Evolutionary conservation across 2,888 invertebrate genomes (phyloP).

Genomic region (Terebella lapidaria): DNA sequence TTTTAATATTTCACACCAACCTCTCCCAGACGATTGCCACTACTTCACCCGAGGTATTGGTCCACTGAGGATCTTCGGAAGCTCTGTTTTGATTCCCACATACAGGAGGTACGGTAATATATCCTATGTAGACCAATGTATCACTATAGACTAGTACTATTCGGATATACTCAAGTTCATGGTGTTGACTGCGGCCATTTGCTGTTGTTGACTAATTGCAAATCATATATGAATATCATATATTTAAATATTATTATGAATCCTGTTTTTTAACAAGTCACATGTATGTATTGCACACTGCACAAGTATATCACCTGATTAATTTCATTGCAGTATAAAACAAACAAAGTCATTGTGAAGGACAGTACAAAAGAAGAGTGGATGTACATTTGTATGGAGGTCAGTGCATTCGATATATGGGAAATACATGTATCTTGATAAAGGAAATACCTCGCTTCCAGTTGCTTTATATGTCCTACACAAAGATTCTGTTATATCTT

Average conservation of each 20-base stretch:
- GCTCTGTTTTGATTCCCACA: constrained; percentile 38
- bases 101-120: constrained; percentile 43
- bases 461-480: no score
- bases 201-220: no score
- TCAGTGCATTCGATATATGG: constrained; percentile 14
- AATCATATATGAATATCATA: no score
- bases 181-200: no score
- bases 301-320: no score
- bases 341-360: constrained; percentile 38
- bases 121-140: background rate
- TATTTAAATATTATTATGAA: no score
- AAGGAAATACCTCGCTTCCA: no score
- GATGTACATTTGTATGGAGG: constrained; percentile 44
- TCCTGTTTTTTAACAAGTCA: constrained; percentile 4
- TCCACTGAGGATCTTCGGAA: constrained; percentile 26
- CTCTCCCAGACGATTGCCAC: constrained; percentile 7
- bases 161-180: no score
- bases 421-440: background rate
- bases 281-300: background rate
- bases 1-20: background rate
- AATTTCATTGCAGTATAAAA: constrained; percentile 33
- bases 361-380: constrained; percentile 38
- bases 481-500: no score
- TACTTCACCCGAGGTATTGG: constrained; percentile 35
- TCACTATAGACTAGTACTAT: background rate